These are phyloP conservation scores for human (Homo sapiens) DNA, from an alignment of 2,113 vertebrate species.

Conservation along the genomic window DNA sequence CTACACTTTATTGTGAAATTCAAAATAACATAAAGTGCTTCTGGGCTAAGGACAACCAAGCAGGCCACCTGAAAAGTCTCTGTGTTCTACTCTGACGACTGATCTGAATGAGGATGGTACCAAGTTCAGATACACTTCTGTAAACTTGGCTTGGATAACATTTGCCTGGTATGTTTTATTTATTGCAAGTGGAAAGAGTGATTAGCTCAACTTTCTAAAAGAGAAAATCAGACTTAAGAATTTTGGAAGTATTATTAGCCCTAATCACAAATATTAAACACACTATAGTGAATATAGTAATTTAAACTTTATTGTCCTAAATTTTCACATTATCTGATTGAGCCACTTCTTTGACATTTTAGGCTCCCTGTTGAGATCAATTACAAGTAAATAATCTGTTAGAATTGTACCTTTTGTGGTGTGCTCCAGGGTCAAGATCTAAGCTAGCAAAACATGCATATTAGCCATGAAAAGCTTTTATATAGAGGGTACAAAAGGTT, in stretches of 20 bases:
- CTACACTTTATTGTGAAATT: not conserved
- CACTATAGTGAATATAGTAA: not conserved
- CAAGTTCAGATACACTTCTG: not conserved
- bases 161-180: conserved; percentile 47
- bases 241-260: not conserved
- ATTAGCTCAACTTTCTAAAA: conserved; percentile 25
- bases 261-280: conserved; percentile 8
- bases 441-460: conserved; percentile 63
- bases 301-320: not conserved
- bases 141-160: conserved; percentile 15
- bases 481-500: conserved; percentile 20
- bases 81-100: not conserved
- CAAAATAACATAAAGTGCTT: conserved; percentile 54
- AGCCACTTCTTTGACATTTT: conserved; percentile 20
- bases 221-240: conserved; percentile 13
- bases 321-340: not conserved
- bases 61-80: conserved; percentile 24
- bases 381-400: conserved; percentile 18
- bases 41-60: conserved; percentile 16
- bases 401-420: conserved; percentile 12
- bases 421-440: conserved; percentile 65
- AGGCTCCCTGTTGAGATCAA: not conserved
- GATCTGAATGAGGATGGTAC: conserved; percentile 49
- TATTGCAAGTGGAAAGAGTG: conserved; percentile 13
- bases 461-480: conserved; percentile 59